Evolutionary conservation across 1,140 invertebrate species (phyloP).

Genomic region (Pseudachorutes palmiensis): DNA sequence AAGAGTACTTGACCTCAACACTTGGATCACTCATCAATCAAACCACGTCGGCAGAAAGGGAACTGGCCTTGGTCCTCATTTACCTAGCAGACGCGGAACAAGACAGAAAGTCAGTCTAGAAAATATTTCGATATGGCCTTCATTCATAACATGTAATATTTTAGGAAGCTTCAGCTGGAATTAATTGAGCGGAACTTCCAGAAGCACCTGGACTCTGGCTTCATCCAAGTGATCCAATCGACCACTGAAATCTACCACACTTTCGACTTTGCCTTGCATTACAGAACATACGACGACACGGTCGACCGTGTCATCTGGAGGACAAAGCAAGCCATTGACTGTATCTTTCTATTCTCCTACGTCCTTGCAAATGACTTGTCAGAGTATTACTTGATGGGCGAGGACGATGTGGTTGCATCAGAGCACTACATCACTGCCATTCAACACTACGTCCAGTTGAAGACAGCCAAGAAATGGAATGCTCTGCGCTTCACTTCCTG

Average conservation of each 20-base stretch:
- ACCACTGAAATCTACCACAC: constrained; percentile 30
- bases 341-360: constrained; percentile 33
- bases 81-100: constrained; percentile 29
- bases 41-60: constrained; percentile 24
- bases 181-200: constrained; percentile 24
- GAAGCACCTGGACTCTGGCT: constrained; percentile 30
- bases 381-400: constrained; percentile 34
- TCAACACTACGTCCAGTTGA: constrained; percentile 19
- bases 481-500: constrained; percentile 34
- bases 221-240: constrained; percentile 32
- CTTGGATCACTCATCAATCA: constrained; percentile 28
- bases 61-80: constrained; percentile 24
- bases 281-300: constrained; percentile 31
- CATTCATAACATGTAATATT: too few relatives aligned
- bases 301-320: constrained; percentile 30
- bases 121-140: too few relatives aligned
- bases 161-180: constrained; percentile 21
- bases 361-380: constrained; percentile 14
- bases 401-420: constrained; percentile 33
- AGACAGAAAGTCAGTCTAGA: constrained; percentile 18
- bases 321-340: constrained; percentile 37
- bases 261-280: constrained; percentile 27
- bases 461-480: constrained; percentile 22
- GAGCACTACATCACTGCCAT: constrained; percentile 30
- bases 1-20: constrained; percentile 32